These are phyloP conservation scores for Mizuhopecten yessoensis DNA, from an alignment of 1,140 invertebrate genomes.

Conservation along the genomic window DNA sequence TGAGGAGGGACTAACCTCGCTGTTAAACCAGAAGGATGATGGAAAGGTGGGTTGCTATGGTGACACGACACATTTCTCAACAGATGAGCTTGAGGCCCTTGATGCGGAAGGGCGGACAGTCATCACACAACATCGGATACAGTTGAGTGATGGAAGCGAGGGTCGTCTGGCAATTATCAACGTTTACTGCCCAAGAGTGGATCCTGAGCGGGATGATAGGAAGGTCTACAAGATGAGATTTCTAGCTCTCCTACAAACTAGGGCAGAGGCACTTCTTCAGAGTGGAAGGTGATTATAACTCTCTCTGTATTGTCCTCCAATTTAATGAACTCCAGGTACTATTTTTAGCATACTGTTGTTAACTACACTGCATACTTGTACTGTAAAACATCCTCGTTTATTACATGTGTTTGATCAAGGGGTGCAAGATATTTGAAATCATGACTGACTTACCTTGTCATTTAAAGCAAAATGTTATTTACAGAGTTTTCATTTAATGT, in stretches of 20 bases:
- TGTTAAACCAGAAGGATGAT: slow-evolving; percentile 61
- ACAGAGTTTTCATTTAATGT: no score
- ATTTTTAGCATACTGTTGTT: no score
- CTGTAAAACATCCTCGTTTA: no score
- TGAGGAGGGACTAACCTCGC: slow-evolving; percentile 84
- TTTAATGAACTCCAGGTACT: no score
- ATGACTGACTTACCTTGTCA: no score
- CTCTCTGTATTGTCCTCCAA: no score
- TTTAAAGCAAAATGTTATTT: no score
- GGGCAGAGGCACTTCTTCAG: slow-evolving; percentile 82
- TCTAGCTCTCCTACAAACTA: slow-evolving; percentile 83
- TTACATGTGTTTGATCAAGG: no score
- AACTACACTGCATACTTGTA: no score
- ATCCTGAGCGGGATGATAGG: slow-evolving; percentile 84
- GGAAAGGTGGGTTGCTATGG: slow-evolving; percentile 78
- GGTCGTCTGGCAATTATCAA: slow-evolving; percentile 84
- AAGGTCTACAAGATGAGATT: slow-evolving; percentile 85
- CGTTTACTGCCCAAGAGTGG: slow-evolving; percentile 86
- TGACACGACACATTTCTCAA: slow-evolving; percentile 75
- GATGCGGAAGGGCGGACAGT: slow-evolving; percentile 85
- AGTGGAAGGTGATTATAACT: slow-evolving; percentile 78
- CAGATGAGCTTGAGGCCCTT: slow-evolving; percentile 80
- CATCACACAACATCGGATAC: slow-evolving; percentile 83
- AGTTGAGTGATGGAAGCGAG: slow-evolving; percentile 66
- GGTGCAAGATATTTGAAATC: no score